Percentiles rank a stretch among this genome's conserved stretches.
Evolutionary conservation across 2,113 vertebrate genomes (phyloP).

Genomic region (Micromys minutus): DNA sequence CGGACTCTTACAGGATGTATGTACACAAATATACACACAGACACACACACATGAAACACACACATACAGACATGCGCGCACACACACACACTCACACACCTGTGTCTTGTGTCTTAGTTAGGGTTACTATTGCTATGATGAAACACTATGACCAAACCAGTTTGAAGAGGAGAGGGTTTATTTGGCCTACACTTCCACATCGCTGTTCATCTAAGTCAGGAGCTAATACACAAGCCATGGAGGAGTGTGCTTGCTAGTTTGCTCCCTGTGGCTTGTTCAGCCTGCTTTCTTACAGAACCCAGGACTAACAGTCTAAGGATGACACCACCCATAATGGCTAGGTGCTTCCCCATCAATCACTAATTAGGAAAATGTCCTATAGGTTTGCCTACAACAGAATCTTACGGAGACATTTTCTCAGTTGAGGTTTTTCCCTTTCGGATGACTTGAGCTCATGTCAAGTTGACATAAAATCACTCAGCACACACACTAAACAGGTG

Average conservation of each 20-base stretch:
- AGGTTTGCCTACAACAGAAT: background rate
- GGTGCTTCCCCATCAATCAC: background rate
- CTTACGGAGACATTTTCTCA: background rate
- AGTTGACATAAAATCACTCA: background rate
- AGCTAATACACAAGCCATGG: no score
- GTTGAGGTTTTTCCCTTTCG: background rate
- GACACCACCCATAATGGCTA: background rate
- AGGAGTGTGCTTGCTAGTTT: background rate
- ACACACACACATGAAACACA: background rate
- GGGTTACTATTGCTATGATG: background rate
- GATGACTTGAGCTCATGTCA: background rate
- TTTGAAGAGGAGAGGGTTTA: background rate
- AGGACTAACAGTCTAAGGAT: background rate
- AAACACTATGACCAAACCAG: background rate
- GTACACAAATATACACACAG: background rate
- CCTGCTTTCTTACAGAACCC: background rate
- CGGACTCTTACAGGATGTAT: background rate
- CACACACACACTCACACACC: background rate
- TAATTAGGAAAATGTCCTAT: background rate
- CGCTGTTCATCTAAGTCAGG: background rate
- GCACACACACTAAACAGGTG: background rate
- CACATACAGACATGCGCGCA: background rate
- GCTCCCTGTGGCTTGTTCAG: background rate
- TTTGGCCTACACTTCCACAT: background rate
- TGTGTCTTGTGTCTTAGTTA: background rate